Percentiles rank a stretch among this genome's conserved stretches.
These are phyloP conservation scores for Acrobasis consociella DNA, from an alignment of 2,888 invertebrate species.

Conservation along the genomic window DNA sequence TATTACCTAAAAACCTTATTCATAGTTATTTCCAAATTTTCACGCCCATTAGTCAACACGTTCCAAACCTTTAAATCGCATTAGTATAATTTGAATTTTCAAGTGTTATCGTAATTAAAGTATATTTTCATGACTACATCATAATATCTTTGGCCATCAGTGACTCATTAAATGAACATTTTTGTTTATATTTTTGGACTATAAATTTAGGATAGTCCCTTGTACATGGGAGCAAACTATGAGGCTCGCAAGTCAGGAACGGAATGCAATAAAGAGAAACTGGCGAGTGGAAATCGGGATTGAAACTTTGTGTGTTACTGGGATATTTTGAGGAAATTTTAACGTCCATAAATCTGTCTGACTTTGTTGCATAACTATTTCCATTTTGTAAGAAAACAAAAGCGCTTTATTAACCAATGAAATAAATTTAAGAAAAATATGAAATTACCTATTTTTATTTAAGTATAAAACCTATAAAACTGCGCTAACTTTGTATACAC, in stretches of 20 bases:
- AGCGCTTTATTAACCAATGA: no score
- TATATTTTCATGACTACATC: constrained; percentile 15
- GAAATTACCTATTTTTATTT: no score
- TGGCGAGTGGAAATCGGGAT: constrained; percentile 17
- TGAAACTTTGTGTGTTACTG: constrained; percentile 1
- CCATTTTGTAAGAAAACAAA: neutral
- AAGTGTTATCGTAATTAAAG: constrained; percentile 24
- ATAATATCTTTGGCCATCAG: constrained; percentile 25
- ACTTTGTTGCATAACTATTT: neutral
- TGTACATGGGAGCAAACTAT: constrained; percentile 1
- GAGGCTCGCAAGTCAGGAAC: neutral
- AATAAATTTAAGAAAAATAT: no score
- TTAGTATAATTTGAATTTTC: constrained; percentile 28
- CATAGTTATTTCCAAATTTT: constrained; percentile 30
- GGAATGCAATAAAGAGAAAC: constrained; percentile 12
- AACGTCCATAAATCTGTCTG: neutral
- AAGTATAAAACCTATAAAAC: no score
- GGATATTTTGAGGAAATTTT: constrained; percentile 14
- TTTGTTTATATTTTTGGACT: constrained; percentile 2
- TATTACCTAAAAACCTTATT: constrained; percentile 20
- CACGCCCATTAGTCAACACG: constrained; percentile 31
- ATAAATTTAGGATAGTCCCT: neutral
- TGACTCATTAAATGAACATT: constrained; percentile 26
- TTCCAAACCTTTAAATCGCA: constrained; percentile 27
- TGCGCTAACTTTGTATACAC: no score